Conservation (phyloP, 2,113 vertebrate species). For the Coracopsis vasa region DNA sequence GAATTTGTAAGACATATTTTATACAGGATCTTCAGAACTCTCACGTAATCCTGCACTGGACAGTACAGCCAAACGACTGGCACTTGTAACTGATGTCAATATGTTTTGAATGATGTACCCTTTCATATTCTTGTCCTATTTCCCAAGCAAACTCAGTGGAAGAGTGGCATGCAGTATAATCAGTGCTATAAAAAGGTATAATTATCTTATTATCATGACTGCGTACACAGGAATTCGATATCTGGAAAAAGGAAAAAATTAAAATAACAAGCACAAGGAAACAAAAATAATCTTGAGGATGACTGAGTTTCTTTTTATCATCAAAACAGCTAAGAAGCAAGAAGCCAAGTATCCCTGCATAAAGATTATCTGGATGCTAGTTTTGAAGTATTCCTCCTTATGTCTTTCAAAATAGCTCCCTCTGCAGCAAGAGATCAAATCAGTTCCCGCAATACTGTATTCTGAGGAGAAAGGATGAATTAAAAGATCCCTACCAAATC, state of each 20-base stretch:
- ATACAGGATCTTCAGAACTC: background rate
- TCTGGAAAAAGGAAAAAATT: background rate
- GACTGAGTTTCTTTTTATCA: background rate
- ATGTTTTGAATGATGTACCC: background rate
- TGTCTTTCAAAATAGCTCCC: background rate
- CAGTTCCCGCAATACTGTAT: background rate
- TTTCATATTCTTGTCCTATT: background rate
- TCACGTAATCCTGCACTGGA: background rate
- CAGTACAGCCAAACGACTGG: accelerated
- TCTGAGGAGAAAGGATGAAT: background rate
- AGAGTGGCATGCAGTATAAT: background rate
- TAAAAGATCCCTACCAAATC: background rate
- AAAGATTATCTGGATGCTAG: background rate
- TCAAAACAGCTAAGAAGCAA: background rate
- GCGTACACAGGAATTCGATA: background rate
- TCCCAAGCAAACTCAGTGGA: background rate
- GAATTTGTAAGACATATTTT: background rate
- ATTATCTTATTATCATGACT: background rate
- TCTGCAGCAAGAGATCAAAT: background rate
- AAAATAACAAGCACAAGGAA: background rate
- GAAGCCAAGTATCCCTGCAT: background rate
- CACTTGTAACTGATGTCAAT: background rate
- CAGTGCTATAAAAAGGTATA: background rate
- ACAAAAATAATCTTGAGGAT: background rate
- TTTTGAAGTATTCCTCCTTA: background rate